Base-by-base conservation (phyloP, 1,140 invertebrate genomes). In the Drosophila mayri region DNA sequence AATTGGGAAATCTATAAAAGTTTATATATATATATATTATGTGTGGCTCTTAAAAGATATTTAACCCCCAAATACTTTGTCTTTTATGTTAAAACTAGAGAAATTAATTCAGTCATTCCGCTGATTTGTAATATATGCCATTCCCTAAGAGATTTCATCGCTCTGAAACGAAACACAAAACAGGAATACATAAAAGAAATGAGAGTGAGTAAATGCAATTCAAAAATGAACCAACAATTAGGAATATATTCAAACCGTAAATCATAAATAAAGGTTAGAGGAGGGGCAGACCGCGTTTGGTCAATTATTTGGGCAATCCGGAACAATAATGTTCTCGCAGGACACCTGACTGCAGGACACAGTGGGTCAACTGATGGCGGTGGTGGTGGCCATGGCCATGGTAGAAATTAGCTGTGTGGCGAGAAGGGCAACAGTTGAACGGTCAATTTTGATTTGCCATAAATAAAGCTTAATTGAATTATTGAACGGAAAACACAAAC, bases 391-490 rank as follows among this genome's bases (percentile, higher is more conserved):
- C 12, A 6, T 32, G 28, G 28, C 28, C 6, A 30, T 9, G 28
- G 28, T 7, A 30, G 28, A 61, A 68, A 70, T 77, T 77, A 77
- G 75, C 38, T 43, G 50, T 49, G 68, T 63, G 70, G 40, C 63
- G 47, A 60, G 20, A 22, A 22, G 44, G 65, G 58, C 61, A 20
- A 59, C 76, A 43, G 66, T 66, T 73, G 43, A 81, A 64, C 49
- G 64, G 64, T 68, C 50, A 81, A 81, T 87, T 79, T 79, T 86
- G 84, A 87, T 84, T 80, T 83, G 67, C 63, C 49, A 88, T 87
- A 77, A 87, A 84, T 80, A 88, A 87, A 47, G 77, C 78, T 88
- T 77, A 87, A 87, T 88, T 87, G 71, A 88, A 75, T 87, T 83
- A 88, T 83, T 70, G 84, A 67, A 60, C 59, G 65, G 59, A 62